A percentile compares a stretch with the other conserved stretches of the same genome.
Evolutionary conservation across 1,140 invertebrate species (phyloP).

Genomic region (Bombus sibiricus): DNA sequence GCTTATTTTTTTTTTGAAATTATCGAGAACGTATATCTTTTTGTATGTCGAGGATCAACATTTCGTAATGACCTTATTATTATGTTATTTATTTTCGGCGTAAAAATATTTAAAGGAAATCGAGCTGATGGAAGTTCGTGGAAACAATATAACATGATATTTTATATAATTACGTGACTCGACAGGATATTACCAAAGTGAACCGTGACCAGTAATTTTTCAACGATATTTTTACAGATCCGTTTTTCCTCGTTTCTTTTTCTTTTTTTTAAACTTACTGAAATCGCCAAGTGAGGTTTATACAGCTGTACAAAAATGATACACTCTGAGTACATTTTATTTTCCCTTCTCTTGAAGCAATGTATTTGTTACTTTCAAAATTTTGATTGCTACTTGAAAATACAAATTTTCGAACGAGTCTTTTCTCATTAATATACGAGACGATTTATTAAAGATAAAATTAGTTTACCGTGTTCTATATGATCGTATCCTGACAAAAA

Average conservation of each 20-base stretch:
- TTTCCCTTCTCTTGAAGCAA: neutral
- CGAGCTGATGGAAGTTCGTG: neutral
- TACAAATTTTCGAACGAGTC: neutral
- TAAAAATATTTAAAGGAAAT: neutral
- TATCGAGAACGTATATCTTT: neutral
- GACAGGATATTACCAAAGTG: neutral
- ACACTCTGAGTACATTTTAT: no score
- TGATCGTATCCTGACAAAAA: neutral
- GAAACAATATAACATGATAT: neutral
- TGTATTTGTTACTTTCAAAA: neutral
- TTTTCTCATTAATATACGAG: neutral
- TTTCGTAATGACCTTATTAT: neutral
- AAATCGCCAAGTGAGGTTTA: no score
- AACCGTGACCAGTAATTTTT: neutral
- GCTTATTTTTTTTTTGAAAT: neutral
- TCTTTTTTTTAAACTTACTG: neutral
- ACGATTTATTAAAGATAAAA: neutral
- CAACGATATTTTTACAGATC: neutral
- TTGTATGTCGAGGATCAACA: neutral
- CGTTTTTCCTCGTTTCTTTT: neutral
- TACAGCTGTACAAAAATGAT: no score
- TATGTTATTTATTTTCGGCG: neutral
- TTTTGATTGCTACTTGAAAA: neutral
- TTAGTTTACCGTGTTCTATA: no score
- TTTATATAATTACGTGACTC: slow-evolving; percentile 24